These are phyloP conservation scores for Ardeotis arabs DNA, from an alignment of 2,113 vertebrate species.

Conservation along the genomic window DNA sequence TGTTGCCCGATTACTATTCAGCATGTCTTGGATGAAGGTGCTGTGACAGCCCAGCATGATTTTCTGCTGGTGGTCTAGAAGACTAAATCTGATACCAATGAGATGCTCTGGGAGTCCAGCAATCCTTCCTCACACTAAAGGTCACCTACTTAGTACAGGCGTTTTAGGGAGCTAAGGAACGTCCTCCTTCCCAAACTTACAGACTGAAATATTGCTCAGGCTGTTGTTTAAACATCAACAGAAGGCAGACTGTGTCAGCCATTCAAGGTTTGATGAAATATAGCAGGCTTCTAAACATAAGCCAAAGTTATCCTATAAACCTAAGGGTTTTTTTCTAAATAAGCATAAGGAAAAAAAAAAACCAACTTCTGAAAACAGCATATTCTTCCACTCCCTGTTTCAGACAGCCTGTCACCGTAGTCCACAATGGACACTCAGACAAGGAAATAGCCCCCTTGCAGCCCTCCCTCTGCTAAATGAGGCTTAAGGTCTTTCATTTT, in stretches of 20 bases:
- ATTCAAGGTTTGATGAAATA: background rate
- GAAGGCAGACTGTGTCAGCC: background rate
- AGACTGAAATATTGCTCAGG: background rate
- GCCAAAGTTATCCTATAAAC: background rate
- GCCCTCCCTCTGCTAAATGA: background rate
- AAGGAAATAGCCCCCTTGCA: background rate
- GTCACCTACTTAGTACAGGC: background rate
- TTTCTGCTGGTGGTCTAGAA: background rate
- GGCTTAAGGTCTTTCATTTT: background rate
- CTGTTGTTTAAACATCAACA: background rate
- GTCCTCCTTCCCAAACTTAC: background rate
- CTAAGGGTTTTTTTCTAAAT: background rate
- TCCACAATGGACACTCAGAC: background rate
- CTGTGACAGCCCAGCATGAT: background rate
- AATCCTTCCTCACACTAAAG: background rate
- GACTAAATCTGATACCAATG: background rate
- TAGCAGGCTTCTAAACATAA: background rate
- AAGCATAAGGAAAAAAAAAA: background rate
- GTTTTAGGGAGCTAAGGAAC: background rate
- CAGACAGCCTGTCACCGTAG: background rate
- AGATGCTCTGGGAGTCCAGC: background rate
- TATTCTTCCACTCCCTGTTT: accelerated
- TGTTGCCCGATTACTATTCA: background rate
- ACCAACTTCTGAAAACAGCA: background rate
- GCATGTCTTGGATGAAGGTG: background rate